phyloP scores from a whole-genome alignment of 1,140 invertebrate species.

The Aleiodes sp. region DNA sequence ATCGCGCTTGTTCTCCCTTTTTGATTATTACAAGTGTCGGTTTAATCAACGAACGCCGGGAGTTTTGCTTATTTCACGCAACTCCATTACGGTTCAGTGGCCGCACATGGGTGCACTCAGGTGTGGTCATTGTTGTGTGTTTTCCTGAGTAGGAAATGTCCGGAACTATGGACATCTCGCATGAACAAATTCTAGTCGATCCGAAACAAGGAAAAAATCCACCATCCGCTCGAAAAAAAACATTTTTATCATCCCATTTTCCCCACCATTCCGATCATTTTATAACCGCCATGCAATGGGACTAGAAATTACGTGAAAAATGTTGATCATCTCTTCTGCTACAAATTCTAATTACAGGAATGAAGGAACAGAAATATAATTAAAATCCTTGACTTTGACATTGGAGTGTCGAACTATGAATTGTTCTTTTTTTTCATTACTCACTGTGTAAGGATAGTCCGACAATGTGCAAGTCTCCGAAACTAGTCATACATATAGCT shows the following conservation, averaged over 20 bases:
- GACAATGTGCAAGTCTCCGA: background rate
- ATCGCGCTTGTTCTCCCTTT: conserved; percentile 10
- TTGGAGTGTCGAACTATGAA: background rate
- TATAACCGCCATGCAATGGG: too few species aligned
- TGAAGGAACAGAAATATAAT: background rate
- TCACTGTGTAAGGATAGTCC: background rate
- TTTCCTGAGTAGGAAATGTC: conserved; percentile 39
- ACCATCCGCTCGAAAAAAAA: background rate
- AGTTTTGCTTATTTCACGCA: conserved; percentile 29
- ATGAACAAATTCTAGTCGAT: conserved; percentile 18
- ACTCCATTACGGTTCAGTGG: conserved; percentile 35
- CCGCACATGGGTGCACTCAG: conserved; percentile 35
- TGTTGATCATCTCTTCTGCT: background rate
- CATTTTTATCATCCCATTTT: background rate
- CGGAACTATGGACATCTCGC: conserved; percentile 27
- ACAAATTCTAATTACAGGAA: background rate
- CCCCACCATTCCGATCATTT: background rate
- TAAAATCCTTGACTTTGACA: conserved; percentile 22
- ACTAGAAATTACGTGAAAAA: too few species aligned
- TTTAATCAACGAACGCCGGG: conserved; percentile 19
- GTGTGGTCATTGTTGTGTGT: conserved; percentile 38
- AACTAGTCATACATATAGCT: background rate
- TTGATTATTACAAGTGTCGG: background rate
- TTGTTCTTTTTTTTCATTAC: background rate
- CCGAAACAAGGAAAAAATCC: conserved; percentile 12